A percentile compares a stretch with the other conserved stretches of the same genome.
These are phyloP conservation scores for Cyprinodon variegatus DNA, from an alignment of 2,113 vertebrate species.

Conservation along the genomic window DNA sequence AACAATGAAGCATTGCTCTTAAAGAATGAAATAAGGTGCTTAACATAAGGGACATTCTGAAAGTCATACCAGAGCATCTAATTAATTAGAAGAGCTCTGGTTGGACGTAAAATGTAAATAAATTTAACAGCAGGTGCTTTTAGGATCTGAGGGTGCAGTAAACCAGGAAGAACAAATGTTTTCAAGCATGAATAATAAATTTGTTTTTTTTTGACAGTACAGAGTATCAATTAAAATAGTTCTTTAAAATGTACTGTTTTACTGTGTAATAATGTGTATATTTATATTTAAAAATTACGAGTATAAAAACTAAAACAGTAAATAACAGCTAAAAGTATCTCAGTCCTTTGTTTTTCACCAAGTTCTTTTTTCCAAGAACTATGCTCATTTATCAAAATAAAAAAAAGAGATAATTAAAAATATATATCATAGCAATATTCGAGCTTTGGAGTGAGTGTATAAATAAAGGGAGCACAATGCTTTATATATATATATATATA, in stretches of 20 bases:
- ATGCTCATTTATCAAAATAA: background rate
- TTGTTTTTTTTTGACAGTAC: background rate
- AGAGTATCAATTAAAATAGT: background rate
- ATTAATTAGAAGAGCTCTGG: too few relatives aligned
- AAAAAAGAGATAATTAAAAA: background rate
- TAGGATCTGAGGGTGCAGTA: background rate
- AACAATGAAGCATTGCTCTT: background rate
- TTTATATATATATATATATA: too few relatives aligned
- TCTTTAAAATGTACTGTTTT: background rate
- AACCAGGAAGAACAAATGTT: background rate
- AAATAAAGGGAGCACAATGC: background rate
- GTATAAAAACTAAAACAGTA: background rate
- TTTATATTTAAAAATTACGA: too few relatives aligned
- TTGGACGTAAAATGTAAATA: background rate
- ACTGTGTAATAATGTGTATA: background rate
- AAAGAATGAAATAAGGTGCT: too few relatives aligned
- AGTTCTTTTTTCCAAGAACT: background rate
- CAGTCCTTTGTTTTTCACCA: background rate
- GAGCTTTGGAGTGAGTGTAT: background rate
- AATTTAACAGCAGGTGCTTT: background rate
- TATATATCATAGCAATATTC: background rate
- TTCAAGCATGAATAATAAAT: background rate
- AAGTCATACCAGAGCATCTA: too few relatives aligned
- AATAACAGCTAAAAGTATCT: background rate
- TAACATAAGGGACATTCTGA: too few relatives aligned